Conservation (phyloP, 2,113 vertebrate species). For the Xiphophorus hellerii region DNA sequence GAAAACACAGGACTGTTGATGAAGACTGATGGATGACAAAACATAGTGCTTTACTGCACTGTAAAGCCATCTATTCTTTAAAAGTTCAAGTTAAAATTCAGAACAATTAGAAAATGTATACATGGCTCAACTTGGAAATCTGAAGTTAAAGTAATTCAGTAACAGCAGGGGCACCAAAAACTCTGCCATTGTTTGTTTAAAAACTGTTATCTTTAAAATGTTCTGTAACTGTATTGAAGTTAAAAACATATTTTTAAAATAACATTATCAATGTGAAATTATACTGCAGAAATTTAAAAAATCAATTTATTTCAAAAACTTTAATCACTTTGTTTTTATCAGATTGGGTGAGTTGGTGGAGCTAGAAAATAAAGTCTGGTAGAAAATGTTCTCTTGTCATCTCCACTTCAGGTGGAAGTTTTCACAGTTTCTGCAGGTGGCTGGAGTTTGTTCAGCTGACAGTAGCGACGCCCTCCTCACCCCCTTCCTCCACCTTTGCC, state of each 20-base stretch:
- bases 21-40: not conserved
- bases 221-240: not conserved
- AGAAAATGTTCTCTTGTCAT: slow-evolving; percentile 48
- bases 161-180: no score
- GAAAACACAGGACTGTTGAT: no score
- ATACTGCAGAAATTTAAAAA: not conserved
- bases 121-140: no score
- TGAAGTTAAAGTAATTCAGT: no score
- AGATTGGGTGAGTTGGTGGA: slow-evolving; percentile 11
- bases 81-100: no score
- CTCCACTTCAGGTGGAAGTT: slow-evolving; percentile 48
- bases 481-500: slow-evolving; percentile 88
- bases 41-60: no score
- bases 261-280: not conserved
- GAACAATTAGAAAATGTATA: no score
- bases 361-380: slow-evolving; percentile 50
- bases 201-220: not conserved
- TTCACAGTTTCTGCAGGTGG: slow-evolving; percentile 63
- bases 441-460: slow-evolving; percentile 85
- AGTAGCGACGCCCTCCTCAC: slow-evolving; percentile 80
- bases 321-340: not conserved
- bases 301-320: not conserved
- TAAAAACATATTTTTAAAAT: not conserved
- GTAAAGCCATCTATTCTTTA: no score
- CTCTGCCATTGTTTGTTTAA: no score